These are phyloP conservation scores for Sterrhoptilus dennistouni DNA, from an alignment of 2,113 vertebrate species.

Conservation along the genomic window DNA sequence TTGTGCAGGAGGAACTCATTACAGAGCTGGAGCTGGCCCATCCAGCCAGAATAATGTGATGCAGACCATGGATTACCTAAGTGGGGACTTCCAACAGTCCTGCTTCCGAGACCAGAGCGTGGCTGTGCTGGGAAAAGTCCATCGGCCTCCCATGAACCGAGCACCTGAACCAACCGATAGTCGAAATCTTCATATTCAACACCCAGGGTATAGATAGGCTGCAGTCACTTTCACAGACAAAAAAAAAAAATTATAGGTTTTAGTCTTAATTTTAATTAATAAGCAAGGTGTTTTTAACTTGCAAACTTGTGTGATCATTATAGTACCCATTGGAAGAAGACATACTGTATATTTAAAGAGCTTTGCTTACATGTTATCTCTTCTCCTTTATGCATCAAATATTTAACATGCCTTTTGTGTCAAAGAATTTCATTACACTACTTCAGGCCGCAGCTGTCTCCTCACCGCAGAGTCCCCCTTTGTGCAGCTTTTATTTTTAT, in stretches of 20 bases:
- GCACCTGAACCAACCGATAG: constrained; percentile 88
- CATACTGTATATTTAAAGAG: constrained; percentile 31
- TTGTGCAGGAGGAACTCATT: constrained; percentile 89
- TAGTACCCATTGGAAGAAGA: constrained; percentile 47
- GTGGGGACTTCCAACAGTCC: constrained; percentile 95
- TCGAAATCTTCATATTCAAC: constrained; percentile 93
- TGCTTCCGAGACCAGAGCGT: constrained; percentile 98
- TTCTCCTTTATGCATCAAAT: constrained; percentile 27
- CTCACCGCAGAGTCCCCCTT: constrained; percentile 7
- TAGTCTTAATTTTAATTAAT: constrained; percentile 80
- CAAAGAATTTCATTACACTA: constrained; percentile 39
- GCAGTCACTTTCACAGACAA: constrained; percentile 69
- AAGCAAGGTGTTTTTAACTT: constrained; percentile 77
- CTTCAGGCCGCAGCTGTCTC: constrained; percentile 10
- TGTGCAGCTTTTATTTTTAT: not conserved
- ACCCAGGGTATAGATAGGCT: constrained; percentile 99
- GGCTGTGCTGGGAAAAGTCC: constrained; percentile 92
- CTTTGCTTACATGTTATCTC: constrained; percentile 13
- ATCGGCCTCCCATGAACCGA: constrained; percentile 89
- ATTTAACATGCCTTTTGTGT: constrained; percentile 47
- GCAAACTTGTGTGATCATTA: constrained; percentile 80
- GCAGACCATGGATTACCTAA: constrained; percentile 96
- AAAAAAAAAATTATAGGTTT: constrained; percentile 65
- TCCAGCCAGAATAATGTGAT: constrained; percentile 91
- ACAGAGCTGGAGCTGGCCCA: constrained; percentile 85